Percentiles rank a stretch among this genome's conserved stretches.
Conservation (phyloP, 2,113 vertebrate species). For the Glaucidium brasilianum region DNA sequence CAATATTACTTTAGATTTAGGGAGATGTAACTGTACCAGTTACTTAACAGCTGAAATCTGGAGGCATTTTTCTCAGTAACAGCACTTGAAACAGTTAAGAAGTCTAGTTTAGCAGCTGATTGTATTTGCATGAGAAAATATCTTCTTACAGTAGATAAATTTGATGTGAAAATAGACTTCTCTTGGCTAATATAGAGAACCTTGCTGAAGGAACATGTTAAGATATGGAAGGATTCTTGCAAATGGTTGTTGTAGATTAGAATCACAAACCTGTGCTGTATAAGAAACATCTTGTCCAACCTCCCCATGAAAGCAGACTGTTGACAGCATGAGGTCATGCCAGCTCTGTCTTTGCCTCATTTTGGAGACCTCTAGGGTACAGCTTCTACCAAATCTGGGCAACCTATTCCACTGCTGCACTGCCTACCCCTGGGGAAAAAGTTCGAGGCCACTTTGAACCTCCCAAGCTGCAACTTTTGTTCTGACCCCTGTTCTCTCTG, state of each 20-base stretch:
- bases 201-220: not conserved
- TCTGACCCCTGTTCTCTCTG: not conserved
- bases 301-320: not conserved
- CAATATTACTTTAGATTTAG: not conserved
- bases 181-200: not conserved
- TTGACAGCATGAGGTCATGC: rapidly evolving
- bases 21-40: not conserved
- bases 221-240: not conserved
- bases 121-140: not conserved
- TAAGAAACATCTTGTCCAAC: not conserved
- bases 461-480: not conserved
- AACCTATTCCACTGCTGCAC: not conserved
- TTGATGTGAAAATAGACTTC: not conserved
- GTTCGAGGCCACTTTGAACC: not conserved
- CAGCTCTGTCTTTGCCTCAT: not conserved
- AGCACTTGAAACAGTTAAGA: not conserved
- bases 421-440: not conserved
- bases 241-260: not conserved
- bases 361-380: not conserved
- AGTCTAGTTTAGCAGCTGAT: not conserved
- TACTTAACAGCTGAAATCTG: not conserved
- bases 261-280: not conserved
- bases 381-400: not conserved
- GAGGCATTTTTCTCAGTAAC: not conserved
- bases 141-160: not conserved